Evolutionary conservation across 2,113 vertebrate species (phyloP).

Genomic region (Mirounga angustirostris): DNA sequence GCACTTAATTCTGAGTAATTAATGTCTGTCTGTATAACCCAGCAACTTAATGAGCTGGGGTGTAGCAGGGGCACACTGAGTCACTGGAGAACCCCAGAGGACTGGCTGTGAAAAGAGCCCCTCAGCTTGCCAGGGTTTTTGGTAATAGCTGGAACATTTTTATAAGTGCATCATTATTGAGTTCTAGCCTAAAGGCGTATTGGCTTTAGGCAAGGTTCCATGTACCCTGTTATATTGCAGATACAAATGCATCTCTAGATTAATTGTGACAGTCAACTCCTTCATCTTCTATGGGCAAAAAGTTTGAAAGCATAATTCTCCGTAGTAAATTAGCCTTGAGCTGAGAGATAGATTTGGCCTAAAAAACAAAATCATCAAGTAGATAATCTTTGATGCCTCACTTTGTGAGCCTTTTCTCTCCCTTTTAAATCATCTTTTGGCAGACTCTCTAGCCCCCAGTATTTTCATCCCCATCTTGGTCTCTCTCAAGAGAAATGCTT

Average conservation of each 20-base stretch:
- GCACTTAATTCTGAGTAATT: slow-evolving; percentile 73
- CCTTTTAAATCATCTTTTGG: slow-evolving; percentile 33
- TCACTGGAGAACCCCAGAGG: slow-evolving; percentile 74
- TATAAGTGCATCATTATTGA: slow-evolving; percentile 65
- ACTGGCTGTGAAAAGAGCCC: slow-evolving; percentile 62
- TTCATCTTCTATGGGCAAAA: background rate
- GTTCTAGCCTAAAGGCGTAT: slow-evolving; percentile 35
- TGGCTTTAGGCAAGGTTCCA: slow-evolving; percentile 52
- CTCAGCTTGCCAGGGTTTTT: slow-evolving; percentile 66
- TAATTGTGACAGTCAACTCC: slow-evolving; percentile 37
- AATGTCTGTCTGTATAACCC: slow-evolving; percentile 51
- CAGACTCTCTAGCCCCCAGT: background rate
- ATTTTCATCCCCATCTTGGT: background rate
- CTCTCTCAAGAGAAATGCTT: background rate
- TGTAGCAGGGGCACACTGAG: slow-evolving; percentile 4
- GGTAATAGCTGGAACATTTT: slow-evolving; percentile 75
- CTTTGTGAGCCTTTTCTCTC: slow-evolving; percentile 10
- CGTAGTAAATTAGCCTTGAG: slow-evolving; percentile 40
- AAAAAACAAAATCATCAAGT: slow-evolving; percentile 26
- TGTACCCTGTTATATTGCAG: slow-evolving; percentile 9
- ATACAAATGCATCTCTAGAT: slow-evolving; percentile 63
- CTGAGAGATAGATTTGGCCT: background rate
- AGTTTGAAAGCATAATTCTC: slow-evolving; percentile 50
- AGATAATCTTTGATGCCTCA: slow-evolving; percentile 27
- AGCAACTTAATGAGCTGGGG: slow-evolving; percentile 78